Conservation (phyloP, 2,113 vertebrate genomes). For the Chaetodon trifascialis region DNA sequence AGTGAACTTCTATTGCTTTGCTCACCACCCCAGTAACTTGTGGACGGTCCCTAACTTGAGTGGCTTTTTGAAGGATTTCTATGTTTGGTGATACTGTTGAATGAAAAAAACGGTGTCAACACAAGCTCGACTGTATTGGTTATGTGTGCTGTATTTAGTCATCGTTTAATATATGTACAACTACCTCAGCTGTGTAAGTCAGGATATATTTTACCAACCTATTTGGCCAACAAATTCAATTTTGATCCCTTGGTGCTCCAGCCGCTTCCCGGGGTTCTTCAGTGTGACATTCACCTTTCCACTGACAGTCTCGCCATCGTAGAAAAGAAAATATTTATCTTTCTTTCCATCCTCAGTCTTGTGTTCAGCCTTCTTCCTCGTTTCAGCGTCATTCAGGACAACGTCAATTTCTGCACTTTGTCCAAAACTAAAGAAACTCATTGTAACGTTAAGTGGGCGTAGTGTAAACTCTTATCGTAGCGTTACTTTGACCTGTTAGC, state of each 20-base stretch:
- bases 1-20: background rate
- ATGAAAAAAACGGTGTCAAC: background rate
- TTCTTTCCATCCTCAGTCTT: conserved; percentile 97
- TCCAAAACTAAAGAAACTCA: conserved; percentile 98
- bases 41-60: background rate
- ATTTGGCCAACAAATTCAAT: conserved; percentile 98
- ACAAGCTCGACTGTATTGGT: background rate
- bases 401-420: conserved; percentile 96
- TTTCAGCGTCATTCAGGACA: conserved; percentile 93
- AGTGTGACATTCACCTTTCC: conserved; percentile 94
- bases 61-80: too few relatives aligned
- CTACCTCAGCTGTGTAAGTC: background rate
- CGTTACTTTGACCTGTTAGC: conserved; percentile 12
- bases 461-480: conserved; percentile 7
- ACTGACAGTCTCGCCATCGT: conserved; percentile 95
- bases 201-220: conserved; percentile 81
- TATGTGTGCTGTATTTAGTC: background rate
- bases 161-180: background rate
- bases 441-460: conserved; percentile 67
- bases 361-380: conserved; percentile 93
- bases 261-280: conserved; percentile 93
- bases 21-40: background rate
- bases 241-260: conserved; percentile 98
- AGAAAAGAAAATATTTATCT: conserved; percentile 96
- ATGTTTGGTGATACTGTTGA: too few relatives aligned